Evolutionary conservation across 2,797 vertebrate species (phyloP).

Genomic region (Pelobates cultripes): DNA sequence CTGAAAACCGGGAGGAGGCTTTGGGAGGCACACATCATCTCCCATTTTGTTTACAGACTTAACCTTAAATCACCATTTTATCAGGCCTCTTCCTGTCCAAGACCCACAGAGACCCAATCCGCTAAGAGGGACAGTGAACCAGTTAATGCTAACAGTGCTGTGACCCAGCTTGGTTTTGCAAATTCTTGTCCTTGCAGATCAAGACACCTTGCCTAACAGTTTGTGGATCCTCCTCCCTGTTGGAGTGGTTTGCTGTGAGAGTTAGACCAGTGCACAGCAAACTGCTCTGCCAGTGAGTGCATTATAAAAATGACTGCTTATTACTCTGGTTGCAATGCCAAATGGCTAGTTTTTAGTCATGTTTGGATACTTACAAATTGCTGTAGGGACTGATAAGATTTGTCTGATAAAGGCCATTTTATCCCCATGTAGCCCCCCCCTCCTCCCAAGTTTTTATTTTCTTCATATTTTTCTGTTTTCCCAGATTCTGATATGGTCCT

Average conservation of each 20-base stretch:
- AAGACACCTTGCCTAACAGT: slow-evolving; percentile 42
- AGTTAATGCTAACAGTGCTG: slow-evolving; percentile 37
- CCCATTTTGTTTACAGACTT: slow-evolving; percentile 60
- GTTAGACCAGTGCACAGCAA: slow-evolving; percentile 16
- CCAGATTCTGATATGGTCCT: neutral
- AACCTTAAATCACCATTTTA: slow-evolving; percentile 59
- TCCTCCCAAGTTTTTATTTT: slow-evolving; percentile 30
- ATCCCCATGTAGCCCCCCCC: too few species aligned
- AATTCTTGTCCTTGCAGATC: slow-evolving; percentile 36
- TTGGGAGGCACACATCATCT: slow-evolving; percentile 58
- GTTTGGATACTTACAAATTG: slow-evolving; percentile 49
- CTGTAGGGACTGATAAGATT: slow-evolving; percentile 41
- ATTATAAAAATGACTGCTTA: slow-evolving; percentile 47
- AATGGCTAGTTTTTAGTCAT: slow-evolving; percentile 39
- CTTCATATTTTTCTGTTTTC: slow-evolving; percentile 28
- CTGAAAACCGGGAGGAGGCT: slow-evolving; percentile 59
- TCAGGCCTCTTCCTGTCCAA: slow-evolving; percentile 54
- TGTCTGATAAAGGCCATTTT: neutral
- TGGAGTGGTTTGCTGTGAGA: slow-evolving; percentile 43
- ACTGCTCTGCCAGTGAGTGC: slow-evolving; percentile 29
- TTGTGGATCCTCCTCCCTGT: slow-evolving; percentile 32
- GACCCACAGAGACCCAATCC: slow-evolving; percentile 45
- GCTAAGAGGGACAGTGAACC: slow-evolving; percentile 43
- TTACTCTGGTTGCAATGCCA: slow-evolving; percentile 37
- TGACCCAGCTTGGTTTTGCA: slow-evolving; percentile 38